Percentiles rank a stretch among this genome's conserved stretches.
Conservation (phyloP, 2,888 invertebrate genomes). For the Eudasyphora cyanicolor region DNA sequence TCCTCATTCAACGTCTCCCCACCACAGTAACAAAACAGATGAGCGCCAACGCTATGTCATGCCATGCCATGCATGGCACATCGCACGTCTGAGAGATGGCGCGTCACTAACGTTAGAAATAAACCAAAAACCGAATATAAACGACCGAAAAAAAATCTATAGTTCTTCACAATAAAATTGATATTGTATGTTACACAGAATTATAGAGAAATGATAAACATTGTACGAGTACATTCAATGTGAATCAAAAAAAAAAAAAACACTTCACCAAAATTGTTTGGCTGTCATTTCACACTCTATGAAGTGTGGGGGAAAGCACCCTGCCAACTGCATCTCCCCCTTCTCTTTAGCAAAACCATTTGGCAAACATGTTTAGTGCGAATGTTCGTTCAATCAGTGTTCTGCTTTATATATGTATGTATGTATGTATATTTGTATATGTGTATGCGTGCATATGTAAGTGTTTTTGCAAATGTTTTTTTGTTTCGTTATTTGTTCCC, state of each 20-base stretch:
- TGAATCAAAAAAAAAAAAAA: not conserved
- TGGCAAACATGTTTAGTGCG: not conserved
- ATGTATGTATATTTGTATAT: no score
- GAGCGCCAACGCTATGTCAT: not conserved
- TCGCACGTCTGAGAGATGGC: slow-evolving; percentile 25
- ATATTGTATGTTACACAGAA: slow-evolving; percentile 9
- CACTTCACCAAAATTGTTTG: not conserved
- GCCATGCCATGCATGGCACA: slow-evolving; percentile 19
- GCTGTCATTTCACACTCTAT: not conserved
- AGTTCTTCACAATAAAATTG: not conserved
- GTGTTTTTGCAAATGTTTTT: not conserved
- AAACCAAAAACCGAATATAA: not conserved
- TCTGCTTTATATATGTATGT: no score
- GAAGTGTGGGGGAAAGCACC: not conserved
- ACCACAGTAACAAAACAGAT: no score
- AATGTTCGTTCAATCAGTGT: not conserved
- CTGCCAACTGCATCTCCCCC: not conserved
- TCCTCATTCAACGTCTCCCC: not conserved
- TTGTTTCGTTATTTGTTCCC: not conserved
- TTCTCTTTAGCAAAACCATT: not conserved
- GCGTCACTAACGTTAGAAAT: slow-evolving; percentile 14
- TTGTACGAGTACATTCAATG: not conserved
- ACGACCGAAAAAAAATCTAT: not conserved
- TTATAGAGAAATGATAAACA: not conserved
- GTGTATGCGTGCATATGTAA: no score